Conservation (phyloP, 2,888 invertebrate species). For the Archips xylosteana region DNA sequence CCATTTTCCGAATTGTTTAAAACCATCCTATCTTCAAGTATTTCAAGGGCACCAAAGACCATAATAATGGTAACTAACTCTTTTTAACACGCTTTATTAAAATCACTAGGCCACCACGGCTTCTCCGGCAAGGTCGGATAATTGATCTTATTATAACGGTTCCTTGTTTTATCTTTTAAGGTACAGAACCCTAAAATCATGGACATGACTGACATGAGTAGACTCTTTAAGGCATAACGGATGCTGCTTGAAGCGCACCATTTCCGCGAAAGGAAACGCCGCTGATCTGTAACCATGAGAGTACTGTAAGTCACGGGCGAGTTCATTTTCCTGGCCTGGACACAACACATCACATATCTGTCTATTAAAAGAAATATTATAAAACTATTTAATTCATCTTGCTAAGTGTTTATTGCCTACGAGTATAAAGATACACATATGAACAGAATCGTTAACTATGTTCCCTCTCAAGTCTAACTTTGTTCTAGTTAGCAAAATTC, state of each 20-base stretch:
- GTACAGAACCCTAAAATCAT: not conserved
- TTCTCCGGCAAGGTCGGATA: no score
- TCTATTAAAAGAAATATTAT: slow-evolving; percentile 1
- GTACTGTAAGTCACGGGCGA: slow-evolving; percentile 45
- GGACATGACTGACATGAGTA: not conserved
- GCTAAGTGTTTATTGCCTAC: not conserved
- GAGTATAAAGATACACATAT: not conserved
- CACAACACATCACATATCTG: not conserved
- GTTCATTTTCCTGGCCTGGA: slow-evolving; percentile 49
- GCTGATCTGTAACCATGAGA: slow-evolving; percentile 44
- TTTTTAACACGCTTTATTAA: no score
- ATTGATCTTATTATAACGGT: no score
- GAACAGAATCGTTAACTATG: not conserved
- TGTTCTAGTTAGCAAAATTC: no score
- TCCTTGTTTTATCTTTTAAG: not conserved
- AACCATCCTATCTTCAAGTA: no score
- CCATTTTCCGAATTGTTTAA: no score
- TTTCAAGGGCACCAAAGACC: no score
- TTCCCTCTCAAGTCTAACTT: no score
- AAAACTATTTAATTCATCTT: not conserved
- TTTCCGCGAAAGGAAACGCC: slow-evolving; percentile 49
- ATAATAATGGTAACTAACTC: no score
- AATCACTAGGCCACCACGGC: no score
- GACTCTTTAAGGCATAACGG: slow-evolving; percentile 7
- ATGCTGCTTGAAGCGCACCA: slow-evolving; percentile 16